Evolutionary conservation across 2,797 vertebrate genomes (phyloP).

Genomic region (Lateolabrax maculatus): DNA sequence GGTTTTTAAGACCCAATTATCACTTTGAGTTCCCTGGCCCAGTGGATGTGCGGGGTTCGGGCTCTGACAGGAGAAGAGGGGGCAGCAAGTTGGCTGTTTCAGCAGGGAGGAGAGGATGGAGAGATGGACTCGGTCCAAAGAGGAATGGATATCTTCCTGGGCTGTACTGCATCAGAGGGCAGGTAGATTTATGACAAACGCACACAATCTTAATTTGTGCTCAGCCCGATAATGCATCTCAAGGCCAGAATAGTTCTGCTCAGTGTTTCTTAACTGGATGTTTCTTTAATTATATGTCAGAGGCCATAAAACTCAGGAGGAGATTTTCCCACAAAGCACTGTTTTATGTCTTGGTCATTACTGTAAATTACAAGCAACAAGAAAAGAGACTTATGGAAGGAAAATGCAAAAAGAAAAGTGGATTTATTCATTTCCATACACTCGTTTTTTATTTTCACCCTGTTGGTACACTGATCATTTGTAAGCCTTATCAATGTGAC

Average conservation of each 20-base stretch:
- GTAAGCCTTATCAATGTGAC: slow-evolving; percentile 41
- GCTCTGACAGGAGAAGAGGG: slow-evolving; percentile 57
- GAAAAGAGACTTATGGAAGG: slow-evolving; percentile 62
- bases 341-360: slow-evolving; percentile 78
- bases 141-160: slow-evolving; percentile 70
- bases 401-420: slow-evolving; percentile 79
- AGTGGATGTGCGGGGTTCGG: slow-evolving; percentile 62
- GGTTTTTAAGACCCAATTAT: slow-evolving; percentile 90
- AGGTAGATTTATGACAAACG: slow-evolving; percentile 85
- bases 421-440: slow-evolving; percentile 84
- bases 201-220: slow-evolving; percentile 87
- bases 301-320: slow-evolving; percentile 86
- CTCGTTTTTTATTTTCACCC: slow-evolving; percentile 52
- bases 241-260: slow-evolving; percentile 84
- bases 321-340: slow-evolving; percentile 79
- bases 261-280: slow-evolving; percentile 89
- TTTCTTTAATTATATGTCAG: slow-evolving; percentile 92
- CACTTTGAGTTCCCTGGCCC: slow-evolving; percentile 79
- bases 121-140: slow-evolving; percentile 83
- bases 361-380: slow-evolving; percentile 77
- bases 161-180: slow-evolving; percentile 73
- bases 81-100: slow-evolving; percentile 62
- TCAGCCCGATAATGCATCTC: slow-evolving; percentile 82
- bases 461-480: slow-evolving; percentile 68
- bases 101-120: slow-evolving; percentile 56